These are phyloP conservation scores for Halocaridina rubra DNA, from an alignment of 2,888 invertebrate genomes.

Conservation along the genomic window DNA sequence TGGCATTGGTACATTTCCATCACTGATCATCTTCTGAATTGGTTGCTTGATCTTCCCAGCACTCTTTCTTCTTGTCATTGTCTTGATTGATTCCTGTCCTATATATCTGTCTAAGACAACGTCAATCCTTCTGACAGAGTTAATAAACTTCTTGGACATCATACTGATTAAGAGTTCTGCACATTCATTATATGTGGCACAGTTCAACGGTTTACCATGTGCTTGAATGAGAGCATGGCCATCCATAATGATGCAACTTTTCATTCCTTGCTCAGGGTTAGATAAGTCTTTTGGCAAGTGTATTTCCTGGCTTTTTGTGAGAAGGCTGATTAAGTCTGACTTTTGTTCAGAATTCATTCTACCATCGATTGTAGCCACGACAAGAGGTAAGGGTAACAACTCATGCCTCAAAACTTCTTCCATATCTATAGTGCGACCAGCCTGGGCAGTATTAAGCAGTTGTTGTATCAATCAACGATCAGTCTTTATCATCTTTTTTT, in stretches of 20 bases:
- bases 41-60: neutral
- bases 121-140: neutral
- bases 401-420: neutral
- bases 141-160: neutral
- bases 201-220: neutral
- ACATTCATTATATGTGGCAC: neutral
- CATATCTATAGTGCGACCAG: neutral
- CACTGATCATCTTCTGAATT: neutral
- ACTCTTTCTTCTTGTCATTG: neutral
- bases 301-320: neutral
- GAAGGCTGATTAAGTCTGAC: neutral
- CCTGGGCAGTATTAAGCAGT: neutral
- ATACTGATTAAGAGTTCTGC: neutral
- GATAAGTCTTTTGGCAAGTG: neutral
- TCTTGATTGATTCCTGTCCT: neutral
- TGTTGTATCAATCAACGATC: neutral
- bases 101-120: constrained; percentile 1
- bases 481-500: neutral
- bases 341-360: too few relatives aligned
- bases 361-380: neutral
- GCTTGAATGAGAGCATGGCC: neutral
- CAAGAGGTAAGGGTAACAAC: neutral
- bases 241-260: neutral
- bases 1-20: neutral
- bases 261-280: neutral